Evolutionary conservation across 2,888 invertebrate genomes (phyloP).

Genomic region (Drosophila anomalipes): DNA sequence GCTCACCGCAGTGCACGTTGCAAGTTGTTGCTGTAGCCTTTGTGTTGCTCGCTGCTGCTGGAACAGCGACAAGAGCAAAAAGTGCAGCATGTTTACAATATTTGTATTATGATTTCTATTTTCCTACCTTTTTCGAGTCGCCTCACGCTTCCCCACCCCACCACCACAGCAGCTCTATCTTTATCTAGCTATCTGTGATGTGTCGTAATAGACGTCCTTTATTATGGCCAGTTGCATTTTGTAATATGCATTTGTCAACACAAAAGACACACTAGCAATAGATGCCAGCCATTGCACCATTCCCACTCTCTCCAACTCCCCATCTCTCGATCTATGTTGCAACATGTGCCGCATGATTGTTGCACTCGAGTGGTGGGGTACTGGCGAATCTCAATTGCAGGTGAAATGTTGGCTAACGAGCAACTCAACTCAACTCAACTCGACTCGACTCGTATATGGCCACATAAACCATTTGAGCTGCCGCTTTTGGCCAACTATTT

Average conservation of each 20-base stretch:
- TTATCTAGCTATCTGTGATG: slow-evolving; percentile 25
- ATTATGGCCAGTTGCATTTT: slow-evolving; percentile 72
- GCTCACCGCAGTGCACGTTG: slow-evolving; percentile 72
- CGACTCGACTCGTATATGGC: slow-evolving; percentile 43
- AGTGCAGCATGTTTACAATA: slow-evolving; percentile 72
- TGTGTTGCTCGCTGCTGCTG: slow-evolving; percentile 51
- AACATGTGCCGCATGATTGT: slow-evolving; percentile 28
- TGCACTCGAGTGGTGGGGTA: neutral
- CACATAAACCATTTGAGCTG: slow-evolving; percentile 24
- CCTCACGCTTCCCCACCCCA: neutral
- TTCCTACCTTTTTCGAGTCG: slow-evolving; percentile 24
- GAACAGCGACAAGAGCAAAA: slow-evolving; percentile 56
- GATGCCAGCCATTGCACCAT: slow-evolving; percentile 28
- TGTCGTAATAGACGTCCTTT: slow-evolving; percentile 71
- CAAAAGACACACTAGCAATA: slow-evolving; percentile 54
- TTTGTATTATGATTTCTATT: slow-evolving; percentile 64
- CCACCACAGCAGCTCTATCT: too few relatives aligned
- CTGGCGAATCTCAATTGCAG: slow-evolving; percentile 38
- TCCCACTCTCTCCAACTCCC: neutral
- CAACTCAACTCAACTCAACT: slow-evolving; percentile 22
- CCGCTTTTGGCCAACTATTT: slow-evolving; percentile 43
- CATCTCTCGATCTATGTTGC: neutral
- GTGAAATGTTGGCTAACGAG: slow-evolving; percentile 62
- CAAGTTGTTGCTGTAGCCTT: slow-evolving; percentile 63
- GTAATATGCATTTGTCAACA: slow-evolving; percentile 78